Evolutionary conservation across 2,113 vertebrate genomes (phyloP).

Genomic region (Acrocephalus kingi): DNA sequence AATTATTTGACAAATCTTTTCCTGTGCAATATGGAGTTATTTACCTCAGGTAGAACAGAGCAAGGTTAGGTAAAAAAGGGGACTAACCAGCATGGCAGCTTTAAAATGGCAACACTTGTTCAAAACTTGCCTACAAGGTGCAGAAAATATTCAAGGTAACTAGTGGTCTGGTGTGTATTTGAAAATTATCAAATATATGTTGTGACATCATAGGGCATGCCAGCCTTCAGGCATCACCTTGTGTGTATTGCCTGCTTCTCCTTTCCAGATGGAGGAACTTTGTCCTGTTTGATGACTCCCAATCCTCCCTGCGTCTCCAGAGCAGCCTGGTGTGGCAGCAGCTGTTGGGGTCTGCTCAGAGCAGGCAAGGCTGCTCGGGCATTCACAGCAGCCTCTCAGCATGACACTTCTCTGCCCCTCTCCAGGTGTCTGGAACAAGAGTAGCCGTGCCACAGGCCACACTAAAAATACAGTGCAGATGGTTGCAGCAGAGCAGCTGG

Average conservation of each 20-base stretch:
- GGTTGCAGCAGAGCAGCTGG: not conserved
- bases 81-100: slow-evolving; percentile 26
- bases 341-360: not conserved
- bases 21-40: slow-evolving; percentile 60
- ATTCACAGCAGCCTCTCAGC: not conserved
- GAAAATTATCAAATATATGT: slow-evolving; percentile 6
- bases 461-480: not conserved
- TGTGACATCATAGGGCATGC: not conserved
- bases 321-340: not conserved
- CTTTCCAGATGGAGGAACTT: not conserved
- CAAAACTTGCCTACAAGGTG: not conserved
- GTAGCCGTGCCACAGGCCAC: not conserved
- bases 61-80: not conserved
- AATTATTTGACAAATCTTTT: slow-evolving; percentile 79
- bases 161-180: slow-evolving; percentile 1
- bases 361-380: fast-evolving
- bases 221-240: not conserved
- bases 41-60: slow-evolving; percentile 62
- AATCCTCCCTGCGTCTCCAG: not conserved
- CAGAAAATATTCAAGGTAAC: not conserved
- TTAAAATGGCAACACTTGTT: not conserved
- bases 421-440: not conserved
- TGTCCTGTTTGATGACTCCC: not conserved
- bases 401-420: not conserved
- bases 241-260: not conserved